phyloP scores from a whole-genome alignment of 2,888 invertebrate species.

The Myopa tessellatipennis region DNA sequence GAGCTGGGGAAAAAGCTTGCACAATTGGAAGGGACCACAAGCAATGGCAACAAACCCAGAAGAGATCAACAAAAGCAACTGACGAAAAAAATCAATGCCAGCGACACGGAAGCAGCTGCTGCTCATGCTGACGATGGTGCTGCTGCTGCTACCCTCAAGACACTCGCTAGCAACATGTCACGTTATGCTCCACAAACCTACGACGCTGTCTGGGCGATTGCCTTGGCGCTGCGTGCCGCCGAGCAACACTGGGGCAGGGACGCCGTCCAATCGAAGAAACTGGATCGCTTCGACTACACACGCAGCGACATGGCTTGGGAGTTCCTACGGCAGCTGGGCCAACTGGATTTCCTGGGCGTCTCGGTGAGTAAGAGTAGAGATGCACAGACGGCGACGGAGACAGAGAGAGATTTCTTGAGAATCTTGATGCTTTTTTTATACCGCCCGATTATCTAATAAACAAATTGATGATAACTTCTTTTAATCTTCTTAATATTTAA shows the following conservation, averaged over 20 bases:
- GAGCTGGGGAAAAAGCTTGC: conserved; percentile 62
- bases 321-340: conserved; percentile 78
- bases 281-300: conserved; percentile 79
- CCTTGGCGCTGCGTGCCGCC: conserved; percentile 77
- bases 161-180: conserved; percentile 68
- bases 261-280: conserved; percentile 60
- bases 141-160: conserved; percentile 41
- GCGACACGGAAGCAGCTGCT: not conserved
- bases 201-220: conserved; percentile 93
- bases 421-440: too few relatives aligned
- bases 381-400: not conserved
- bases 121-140: not conserved
- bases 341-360: conserved; percentile 83
- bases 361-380: conserved; percentile 76
- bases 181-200: conserved; percentile 84
- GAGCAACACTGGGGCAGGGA: conserved; percentile 72
- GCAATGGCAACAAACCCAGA: conserved; percentile 30
- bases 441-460: not conserved
- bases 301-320: conserved; percentile 79
- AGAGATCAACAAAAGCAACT: conserved; percentile 32
- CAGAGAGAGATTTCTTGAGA: not conserved
- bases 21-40: conserved; percentile 50
- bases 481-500: too few relatives aligned
- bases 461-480: too few relatives aligned
- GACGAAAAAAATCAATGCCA: conserved; percentile 16